Evolutionary conservation across 1,140 invertebrate genomes (phyloP).

Genomic region (Cyphomyrmex costatus): DNA sequence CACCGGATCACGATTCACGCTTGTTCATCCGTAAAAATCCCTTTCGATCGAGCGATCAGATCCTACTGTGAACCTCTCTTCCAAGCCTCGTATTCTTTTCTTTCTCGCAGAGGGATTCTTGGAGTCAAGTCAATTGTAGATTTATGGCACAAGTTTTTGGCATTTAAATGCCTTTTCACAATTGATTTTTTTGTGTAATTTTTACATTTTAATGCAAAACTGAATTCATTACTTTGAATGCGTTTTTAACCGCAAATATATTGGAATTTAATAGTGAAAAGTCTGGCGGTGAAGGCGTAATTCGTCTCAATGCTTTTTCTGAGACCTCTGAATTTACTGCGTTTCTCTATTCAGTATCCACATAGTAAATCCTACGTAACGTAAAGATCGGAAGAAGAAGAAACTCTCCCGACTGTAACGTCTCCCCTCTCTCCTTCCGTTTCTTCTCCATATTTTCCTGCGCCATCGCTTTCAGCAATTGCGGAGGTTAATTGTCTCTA

Average conservation of each 20-base stretch:
- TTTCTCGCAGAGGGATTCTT: background rate
- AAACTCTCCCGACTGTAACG: background rate
- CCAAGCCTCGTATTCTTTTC: background rate
- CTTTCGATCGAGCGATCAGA: constrained; percentile 4
- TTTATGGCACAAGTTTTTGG: background rate
- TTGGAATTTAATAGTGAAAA: background rate
- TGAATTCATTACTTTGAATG: background rate
- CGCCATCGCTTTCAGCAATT: constrained; percentile 77
- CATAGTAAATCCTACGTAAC: background rate
- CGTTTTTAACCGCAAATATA: background rate
- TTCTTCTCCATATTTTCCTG: constrained; percentile 24
- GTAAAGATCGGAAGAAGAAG: background rate
- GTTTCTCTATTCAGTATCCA: background rate
- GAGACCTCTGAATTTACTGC: background rate
- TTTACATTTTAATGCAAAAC: background rate
- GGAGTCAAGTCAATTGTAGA: background rate
- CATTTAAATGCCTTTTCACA: background rate
- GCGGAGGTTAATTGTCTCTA: constrained; percentile 81
- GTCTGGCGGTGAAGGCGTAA: background rate
- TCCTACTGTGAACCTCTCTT: background rate
- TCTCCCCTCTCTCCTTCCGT: background rate
- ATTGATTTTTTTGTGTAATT: background rate
- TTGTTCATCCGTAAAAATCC: constrained; percentile 24
- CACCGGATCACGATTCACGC: constrained; percentile 18
- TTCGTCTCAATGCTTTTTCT: background rate